phyloP scores from a whole-genome alignment of 92 coral and sea anemone genomes.

The Phenganax subtilis region DNA sequence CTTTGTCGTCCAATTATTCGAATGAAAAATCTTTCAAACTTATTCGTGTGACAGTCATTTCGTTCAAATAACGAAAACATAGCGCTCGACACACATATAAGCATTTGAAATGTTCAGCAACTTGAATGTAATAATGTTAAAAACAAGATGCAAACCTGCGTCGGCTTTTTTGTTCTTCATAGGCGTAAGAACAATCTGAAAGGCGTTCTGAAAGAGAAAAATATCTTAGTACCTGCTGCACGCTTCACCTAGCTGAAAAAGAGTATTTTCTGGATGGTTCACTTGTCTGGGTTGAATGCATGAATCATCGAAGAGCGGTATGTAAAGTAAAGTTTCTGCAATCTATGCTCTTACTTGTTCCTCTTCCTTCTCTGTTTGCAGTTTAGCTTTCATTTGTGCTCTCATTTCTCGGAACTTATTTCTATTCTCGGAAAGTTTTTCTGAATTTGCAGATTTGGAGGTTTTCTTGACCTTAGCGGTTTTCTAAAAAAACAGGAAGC shows the following conservation, averaged over 20 bases:
- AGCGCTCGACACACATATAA: too few relatives aligned
- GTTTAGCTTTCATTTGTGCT: constrained; percentile 67
- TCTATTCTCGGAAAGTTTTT: constrained; percentile 43
- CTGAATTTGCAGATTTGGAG: constrained; percentile 28
- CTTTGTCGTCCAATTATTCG: too few relatives aligned
- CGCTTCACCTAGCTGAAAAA: too few relatives aligned
- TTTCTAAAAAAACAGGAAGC: constrained; percentile 31
- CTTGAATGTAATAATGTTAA: too few relatives aligned
- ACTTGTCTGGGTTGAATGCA: neutral
- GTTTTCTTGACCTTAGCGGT: constrained; percentile 35
- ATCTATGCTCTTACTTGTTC: constrained; percentile 6
- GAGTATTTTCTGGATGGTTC: too few relatives aligned
- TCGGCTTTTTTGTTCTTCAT: constrained; percentile 46
- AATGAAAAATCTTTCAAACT: too few relatives aligned
- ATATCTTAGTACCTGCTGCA: neutral
- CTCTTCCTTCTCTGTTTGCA: constrained; percentile 31
- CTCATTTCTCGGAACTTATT: constrained; percentile 78
- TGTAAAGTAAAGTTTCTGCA: neutral
- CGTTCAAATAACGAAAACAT: too few relatives aligned
- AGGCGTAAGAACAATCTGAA: constrained; percentile 73
- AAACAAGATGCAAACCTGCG: constrained; percentile 21
- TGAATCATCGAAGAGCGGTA: neutral
- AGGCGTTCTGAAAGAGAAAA: constrained; percentile 44
- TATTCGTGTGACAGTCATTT: too few relatives aligned
- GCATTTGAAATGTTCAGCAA: too few relatives aligned